phyloP scores from a whole-genome alignment of 2,113 vertebrate species.

The Lagopus muta region DNA sequence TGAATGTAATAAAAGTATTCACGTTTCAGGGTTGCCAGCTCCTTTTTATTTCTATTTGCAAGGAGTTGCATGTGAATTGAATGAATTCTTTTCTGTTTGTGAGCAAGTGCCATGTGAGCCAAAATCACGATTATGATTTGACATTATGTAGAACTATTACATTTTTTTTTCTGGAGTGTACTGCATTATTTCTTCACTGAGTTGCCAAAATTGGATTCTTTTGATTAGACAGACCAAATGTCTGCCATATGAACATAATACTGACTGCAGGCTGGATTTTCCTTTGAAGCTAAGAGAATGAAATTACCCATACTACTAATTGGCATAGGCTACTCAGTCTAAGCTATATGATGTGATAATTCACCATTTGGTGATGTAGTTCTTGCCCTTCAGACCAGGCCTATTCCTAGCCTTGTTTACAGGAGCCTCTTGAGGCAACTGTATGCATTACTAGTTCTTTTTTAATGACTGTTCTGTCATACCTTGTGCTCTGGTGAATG shows the following conservation, averaged over 20 bases:
- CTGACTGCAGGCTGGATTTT: constrained; percentile 47
- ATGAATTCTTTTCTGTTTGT: neutral
- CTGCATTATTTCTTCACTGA: constrained; percentile 28
- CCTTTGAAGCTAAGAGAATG: constrained; percentile 6
- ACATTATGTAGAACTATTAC: constrained; percentile 15
- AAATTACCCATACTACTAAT: neutral
- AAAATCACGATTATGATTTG: constrained; percentile 17
- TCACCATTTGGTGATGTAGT: neutral
- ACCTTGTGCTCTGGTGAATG: neutral
- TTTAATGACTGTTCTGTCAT: neutral
- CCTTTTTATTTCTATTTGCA: neutral
- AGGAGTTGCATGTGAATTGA: neutral
- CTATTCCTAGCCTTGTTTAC: neutral
- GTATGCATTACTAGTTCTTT: neutral
- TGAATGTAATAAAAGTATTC: neutral
- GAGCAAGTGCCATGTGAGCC: neutral
- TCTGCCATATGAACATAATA: constrained; percentile 32
- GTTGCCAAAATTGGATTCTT: constrained; percentile 25
- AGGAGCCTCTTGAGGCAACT: neutral
- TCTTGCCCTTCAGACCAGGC: neutral
- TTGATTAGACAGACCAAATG: constrained; percentile 48
- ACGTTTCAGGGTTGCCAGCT: neutral
- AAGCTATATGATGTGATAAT: neutral
- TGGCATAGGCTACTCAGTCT: neutral
- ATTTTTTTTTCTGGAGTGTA: neutral